Base-by-base conservation (phyloP, 2,797 vertebrate species). In the Enteromius argenteus region DNA sequence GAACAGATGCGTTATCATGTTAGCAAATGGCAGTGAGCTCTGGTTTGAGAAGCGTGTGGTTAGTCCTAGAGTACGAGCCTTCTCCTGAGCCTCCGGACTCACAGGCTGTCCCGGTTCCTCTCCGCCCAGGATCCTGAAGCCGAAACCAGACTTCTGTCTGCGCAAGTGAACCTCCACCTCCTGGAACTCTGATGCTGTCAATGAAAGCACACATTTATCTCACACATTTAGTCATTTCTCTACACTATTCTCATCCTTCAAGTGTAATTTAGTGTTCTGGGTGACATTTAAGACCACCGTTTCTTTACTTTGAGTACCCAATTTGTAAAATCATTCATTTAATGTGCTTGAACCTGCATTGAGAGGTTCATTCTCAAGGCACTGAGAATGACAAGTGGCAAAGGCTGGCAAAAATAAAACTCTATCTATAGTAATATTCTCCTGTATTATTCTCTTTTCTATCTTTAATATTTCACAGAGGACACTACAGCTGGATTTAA, bases 51-150 rank as follows among this genome's bases (percentile, higher is more conserved):
- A 80, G 79, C 64, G 67, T 67, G 84, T 80, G 84, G 32, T 88
- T 84, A 83, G 85, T 85, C 64, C 53, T 80, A 90, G 91, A 91
- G 92, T 95, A 95, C 94, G 93, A 94, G 94, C 94, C 94, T 96
- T 96, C 93, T 96, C 93, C 92, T 93, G 91, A 69, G 94, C 88
- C 90, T 95, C 93, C 90, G 90, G 94, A 99, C 98, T 99, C 94
- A 99, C 98, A 92, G 98, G 97, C 92, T 98, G 98, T 87, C 97
- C 98, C 23, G 98, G 97, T 93, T 99, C 98, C 88, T 99, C 98
- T 91, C 98, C 98, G 78, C 98, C 98, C 80, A 99, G 95, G 90
- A 99, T 98, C 90, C 98, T 96, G 95, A 99, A 99, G 79, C 98
- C 98, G 86, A 99, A 99, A 56, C 98, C 98, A 53, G 98, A 98